Evolutionary conservation across 1,140 invertebrate genomes (phyloP).

Genomic region (Pogonomyrmex californicus): DNA sequence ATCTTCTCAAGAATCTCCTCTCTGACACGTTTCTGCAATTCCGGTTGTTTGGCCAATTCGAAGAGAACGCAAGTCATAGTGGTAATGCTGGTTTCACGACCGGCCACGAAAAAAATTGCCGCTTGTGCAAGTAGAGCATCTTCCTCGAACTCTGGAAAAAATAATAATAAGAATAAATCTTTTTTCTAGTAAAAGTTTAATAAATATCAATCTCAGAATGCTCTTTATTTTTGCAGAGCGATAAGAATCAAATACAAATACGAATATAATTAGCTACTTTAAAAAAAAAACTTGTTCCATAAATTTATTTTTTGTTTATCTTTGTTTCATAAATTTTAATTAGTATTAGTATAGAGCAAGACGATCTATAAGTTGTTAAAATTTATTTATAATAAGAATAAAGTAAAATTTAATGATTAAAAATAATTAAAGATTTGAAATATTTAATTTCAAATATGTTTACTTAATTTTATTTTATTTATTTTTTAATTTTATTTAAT

Average conservation of each 20-base stretch:
- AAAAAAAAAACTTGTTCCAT: neutral
- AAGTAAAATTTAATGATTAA: too few species aligned
- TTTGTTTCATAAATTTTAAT: too few species aligned
- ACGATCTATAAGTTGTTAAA: neutral
- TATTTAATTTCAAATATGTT: neutral
- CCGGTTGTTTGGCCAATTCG: slow-evolving; percentile 81
- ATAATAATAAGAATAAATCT: neutral
- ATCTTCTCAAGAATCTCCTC: slow-evolving; percentile 88
- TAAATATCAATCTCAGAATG: neutral
- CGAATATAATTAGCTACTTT: neutral
- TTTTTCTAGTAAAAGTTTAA: neutral
- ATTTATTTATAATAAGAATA: neutral
- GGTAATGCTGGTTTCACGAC: slow-evolving; percentile 87
- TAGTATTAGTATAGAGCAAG: neutral
- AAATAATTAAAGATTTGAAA: too few species aligned
- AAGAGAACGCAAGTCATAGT: slow-evolving; percentile 83
- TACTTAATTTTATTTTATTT: neutral
- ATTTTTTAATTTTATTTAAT: neutral
- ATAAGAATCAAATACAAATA: neutral
- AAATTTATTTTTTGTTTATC: too few species aligned
- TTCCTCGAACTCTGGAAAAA: slow-evolving; percentile 65
- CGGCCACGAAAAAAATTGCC: slow-evolving; percentile 85
- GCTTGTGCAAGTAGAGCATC: slow-evolving; percentile 78
- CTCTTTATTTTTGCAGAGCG: neutral
- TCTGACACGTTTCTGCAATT: slow-evolving; percentile 83